Conservation (phyloP, 53 echinoderm and acorn worm genomes). For the Zoroaster sp. region DNA sequence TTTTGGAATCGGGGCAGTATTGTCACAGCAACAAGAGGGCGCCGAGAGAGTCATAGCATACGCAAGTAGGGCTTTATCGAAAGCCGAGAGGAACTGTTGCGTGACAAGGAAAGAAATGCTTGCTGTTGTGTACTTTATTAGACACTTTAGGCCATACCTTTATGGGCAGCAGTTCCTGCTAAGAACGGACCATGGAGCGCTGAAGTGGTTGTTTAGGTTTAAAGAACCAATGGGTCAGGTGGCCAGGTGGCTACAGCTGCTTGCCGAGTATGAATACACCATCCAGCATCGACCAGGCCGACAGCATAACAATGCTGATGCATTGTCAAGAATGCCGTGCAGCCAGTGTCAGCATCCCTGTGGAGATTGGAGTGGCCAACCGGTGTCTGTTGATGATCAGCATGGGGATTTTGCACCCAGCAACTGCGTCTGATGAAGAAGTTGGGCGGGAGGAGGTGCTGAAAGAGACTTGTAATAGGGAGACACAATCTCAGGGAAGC, state of each 20-base stretch:
- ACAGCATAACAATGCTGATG: conserved; percentile 10
- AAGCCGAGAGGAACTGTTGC: conserved; percentile 7
- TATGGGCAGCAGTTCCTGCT: background rate
- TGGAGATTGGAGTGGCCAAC: background rate
- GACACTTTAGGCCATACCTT: conserved; percentile 4
- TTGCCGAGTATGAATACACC: background rate
- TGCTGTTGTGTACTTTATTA: conserved; percentile 2
- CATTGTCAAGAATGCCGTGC: background rate
- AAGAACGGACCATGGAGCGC: conserved; percentile 4
- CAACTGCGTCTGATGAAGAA: background rate
- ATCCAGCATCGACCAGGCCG: background rate
- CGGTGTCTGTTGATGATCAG: background rate
- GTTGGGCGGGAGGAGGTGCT: background rate
- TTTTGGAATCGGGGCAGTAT: too few species aligned
- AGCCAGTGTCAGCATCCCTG: background rate
- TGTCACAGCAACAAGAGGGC: background rate
- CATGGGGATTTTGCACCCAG: too few species aligned
- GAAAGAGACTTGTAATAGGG: background rate
- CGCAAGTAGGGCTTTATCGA: too few species aligned
- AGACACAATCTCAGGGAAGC: background rate
- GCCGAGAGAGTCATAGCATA: background rate
- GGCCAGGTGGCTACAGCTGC: background rate
- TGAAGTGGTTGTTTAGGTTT: background rate
- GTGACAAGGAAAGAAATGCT: background rate
- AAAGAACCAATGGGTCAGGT: conserved; percentile 10